phyloP scores from a whole-genome alignment of 2,888 invertebrate genomes.

The Drosophila neutralis region DNA sequence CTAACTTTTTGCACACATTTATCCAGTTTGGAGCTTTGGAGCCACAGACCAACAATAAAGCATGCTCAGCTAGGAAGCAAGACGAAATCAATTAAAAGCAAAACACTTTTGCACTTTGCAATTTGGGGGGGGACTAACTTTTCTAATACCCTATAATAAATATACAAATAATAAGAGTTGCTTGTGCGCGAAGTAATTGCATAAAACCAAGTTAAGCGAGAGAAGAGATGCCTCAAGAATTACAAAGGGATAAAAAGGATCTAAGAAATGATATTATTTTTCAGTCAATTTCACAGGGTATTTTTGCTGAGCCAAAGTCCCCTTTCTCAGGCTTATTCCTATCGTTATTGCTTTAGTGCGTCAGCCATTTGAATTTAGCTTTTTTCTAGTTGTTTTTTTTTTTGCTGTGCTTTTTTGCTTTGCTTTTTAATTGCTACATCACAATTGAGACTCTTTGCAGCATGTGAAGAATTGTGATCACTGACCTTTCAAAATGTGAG shows the following conservation, averaged over 20 bases:
- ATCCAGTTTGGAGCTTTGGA: conserved; percentile 29
- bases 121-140: conserved; percentile 38
- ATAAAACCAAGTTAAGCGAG: background rate
- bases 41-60: conserved; percentile 43
- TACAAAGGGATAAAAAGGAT: background rate
- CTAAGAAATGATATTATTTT: background rate
- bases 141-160: conserved; percentile 23
- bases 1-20: conserved; percentile 24
- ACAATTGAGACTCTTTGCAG: conserved; percentile 29
- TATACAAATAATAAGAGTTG: background rate
- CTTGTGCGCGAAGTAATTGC: background rate
- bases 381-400: background rate
- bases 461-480: conserved; percentile 41
- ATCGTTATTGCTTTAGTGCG: conserved; percentile 17
- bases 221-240: background rate
- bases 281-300: background rate
- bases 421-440: conserved; percentile 12
- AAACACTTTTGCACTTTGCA: conserved; percentile 24
- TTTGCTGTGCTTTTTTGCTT: background rate
- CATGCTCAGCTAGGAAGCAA: background rate
- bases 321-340: background rate
- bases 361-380: conserved; percentile 10
- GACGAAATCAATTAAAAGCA: conserved; percentile 16
- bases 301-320: background rate
- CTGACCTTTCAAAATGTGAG: conserved; percentile 35